These are phyloP conservation scores for Vollenhovia emeryi DNA, from an alignment of 1,140 invertebrate genomes.

Conservation along the genomic window DNA sequence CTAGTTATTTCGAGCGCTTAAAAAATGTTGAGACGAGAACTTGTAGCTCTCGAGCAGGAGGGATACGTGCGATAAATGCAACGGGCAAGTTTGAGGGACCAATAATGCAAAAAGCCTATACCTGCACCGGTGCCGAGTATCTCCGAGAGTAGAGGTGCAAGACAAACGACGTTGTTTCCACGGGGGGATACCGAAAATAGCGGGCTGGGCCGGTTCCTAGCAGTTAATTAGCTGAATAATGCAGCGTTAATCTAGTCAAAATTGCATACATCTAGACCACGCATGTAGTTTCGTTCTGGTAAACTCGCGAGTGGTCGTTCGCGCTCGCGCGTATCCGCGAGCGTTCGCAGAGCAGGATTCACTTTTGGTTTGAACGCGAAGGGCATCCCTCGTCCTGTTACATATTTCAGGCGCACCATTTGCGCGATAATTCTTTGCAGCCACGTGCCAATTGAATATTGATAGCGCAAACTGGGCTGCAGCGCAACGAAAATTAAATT, in stretches of 20 bases:
- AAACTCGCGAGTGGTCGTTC: slow-evolving; percentile 71
- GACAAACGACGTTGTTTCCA: slow-evolving; percentile 75
- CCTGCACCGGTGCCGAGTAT: slow-evolving; percentile 13
- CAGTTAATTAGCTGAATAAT: slow-evolving; percentile 84
- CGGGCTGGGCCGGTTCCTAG: slow-evolving; percentile 69
- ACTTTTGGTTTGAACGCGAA: slow-evolving; percentile 60
- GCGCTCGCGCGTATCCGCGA: slow-evolving; percentile 36
- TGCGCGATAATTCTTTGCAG: slow-evolving; percentile 32
- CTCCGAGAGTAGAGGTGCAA: slow-evolving; percentile 63
- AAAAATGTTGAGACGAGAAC: background rate
- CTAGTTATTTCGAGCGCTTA: background rate
- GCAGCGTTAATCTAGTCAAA: slow-evolving; percentile 83
- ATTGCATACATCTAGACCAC: slow-evolving; percentile 80
- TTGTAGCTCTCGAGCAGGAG: background rate
- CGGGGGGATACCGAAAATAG: slow-evolving; percentile 73
- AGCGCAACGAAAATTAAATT: slow-evolving; percentile 31
- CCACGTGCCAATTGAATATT: slow-evolving; percentile 43
- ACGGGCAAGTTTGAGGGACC: background rate
- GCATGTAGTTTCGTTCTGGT: slow-evolving; percentile 76
- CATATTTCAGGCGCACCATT: slow-evolving; percentile 73
- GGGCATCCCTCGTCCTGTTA: slow-evolving; percentile 69
- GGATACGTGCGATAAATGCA: background rate
- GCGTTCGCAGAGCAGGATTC: slow-evolving; percentile 44
- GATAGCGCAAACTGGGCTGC: slow-evolving; percentile 1
- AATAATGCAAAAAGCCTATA: slow-evolving; percentile 21